These are phyloP conservation scores for Drosophila persimilis DNA, from an alignment of 1,140 invertebrate species.

Conservation along the genomic window DNA sequence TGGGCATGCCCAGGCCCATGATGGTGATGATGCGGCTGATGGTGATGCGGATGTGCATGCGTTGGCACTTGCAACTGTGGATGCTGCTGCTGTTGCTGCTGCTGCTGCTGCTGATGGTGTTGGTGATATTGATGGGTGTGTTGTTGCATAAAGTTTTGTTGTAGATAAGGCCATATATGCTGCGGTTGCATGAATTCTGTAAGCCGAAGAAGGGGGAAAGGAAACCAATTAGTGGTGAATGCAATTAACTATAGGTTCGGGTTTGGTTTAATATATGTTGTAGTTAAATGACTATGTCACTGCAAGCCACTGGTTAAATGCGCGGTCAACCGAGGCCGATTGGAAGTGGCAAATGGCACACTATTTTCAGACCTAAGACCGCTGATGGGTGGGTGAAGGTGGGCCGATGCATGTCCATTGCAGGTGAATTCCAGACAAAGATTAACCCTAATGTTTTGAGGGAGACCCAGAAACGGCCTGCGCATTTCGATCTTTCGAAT, in stretches of 20 bases:
- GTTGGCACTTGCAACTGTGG: constrained; percentile 46
- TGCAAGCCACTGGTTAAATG: not conserved
- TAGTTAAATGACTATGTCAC: too few species aligned
- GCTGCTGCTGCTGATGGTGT: constrained; percentile 60
- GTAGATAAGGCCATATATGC: constrained; percentile 83
- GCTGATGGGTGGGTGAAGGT: too few species aligned
- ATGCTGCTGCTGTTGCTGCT: constrained; percentile 65
- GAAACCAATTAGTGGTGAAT: constrained; percentile 25
- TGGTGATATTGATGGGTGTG: constrained; percentile 79
- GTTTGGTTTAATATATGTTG: too few species aligned
- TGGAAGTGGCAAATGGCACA: too few species aligned
- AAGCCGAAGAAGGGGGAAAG: constrained; percentile 8
- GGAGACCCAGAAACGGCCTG: too few species aligned
- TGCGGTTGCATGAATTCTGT: constrained; percentile 83
- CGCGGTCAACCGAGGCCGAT: too few species aligned
- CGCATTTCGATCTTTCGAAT: too few species aligned
- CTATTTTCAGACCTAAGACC: too few species aligned
- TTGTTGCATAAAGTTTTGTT: constrained; percentile 83
- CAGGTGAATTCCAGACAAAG: too few species aligned
- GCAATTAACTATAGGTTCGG: too few species aligned
- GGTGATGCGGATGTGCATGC: constrained; percentile 51
- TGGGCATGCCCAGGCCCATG: constrained; percentile 58
- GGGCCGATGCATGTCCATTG: too few species aligned
- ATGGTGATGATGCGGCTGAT: constrained; percentile 56
- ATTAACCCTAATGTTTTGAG: too few species aligned